Conservation (phyloP, 2,888 invertebrate genomes). For the Tiphia femorata region DNA sequence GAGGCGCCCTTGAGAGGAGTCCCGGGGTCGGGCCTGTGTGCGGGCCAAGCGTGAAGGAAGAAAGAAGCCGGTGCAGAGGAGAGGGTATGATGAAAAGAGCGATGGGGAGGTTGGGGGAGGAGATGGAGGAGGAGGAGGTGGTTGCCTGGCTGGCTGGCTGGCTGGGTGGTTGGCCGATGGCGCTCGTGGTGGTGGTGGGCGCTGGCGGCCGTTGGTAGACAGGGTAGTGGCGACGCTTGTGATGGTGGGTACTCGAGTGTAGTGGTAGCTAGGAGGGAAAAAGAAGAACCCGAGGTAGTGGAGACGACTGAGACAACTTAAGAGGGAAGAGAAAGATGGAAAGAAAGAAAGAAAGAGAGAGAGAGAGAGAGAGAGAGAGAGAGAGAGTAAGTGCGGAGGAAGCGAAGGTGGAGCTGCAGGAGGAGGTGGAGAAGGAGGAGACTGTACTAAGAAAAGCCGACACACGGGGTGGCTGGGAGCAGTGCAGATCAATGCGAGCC, state of each 20-base stretch:
- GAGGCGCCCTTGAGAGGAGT: conserved; percentile 42
- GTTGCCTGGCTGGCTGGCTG: conserved; percentile 22
- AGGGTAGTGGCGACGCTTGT: background rate
- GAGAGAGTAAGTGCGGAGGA: conserved; percentile 12
- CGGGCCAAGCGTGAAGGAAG: conserved; percentile 50
- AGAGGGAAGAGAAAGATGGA: conserved; percentile 24
- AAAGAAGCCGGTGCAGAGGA: conserved; percentile 44
- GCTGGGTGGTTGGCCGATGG: conserved; percentile 25
- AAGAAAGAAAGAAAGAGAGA: conserved; percentile 24
- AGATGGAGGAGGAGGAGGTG: conserved; percentile 29
- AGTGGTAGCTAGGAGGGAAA: conserved; percentile 44
- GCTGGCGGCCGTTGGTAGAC: background rate
- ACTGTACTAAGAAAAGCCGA: conserved; percentile 58
- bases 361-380: conserved; percentile 21
- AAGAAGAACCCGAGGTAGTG: conserved; percentile 31
- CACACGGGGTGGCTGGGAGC: conserved; percentile 53
- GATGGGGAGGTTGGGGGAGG: conserved; percentile 43
- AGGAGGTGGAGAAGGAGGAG: conserved; percentile 37
- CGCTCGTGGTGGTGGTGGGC: conserved; percentile 9
- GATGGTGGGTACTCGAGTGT: conserved; percentile 24
- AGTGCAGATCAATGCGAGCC: conserved; percentile 57
- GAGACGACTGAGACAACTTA: conserved; percentile 35
- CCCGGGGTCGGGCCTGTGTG: conserved; percentile 40
- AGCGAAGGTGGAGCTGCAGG: conserved; percentile 33
- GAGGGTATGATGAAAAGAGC: conserved; percentile 51